These are phyloP conservation scores for Diogma glabrata DNA, from an alignment of 2,888 invertebrate species.

Conservation along the genomic window DNA sequence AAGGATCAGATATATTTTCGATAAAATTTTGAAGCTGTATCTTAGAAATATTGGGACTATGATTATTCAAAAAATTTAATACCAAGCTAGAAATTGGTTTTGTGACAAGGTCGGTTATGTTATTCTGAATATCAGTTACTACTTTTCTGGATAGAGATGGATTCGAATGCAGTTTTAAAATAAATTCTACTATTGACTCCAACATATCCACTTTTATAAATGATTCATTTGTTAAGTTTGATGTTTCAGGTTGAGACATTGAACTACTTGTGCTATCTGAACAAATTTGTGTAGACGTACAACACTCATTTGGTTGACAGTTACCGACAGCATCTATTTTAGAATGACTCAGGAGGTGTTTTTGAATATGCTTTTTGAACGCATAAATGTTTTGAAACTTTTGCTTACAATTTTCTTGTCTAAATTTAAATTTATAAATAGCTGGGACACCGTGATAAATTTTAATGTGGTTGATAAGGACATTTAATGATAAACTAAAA, in stretches of 20 bases:
- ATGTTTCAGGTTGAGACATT: background rate
- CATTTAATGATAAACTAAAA: background rate
- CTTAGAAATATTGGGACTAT: no score
- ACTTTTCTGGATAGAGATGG: background rate
- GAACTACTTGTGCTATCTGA: no score
- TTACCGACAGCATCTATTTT: background rate
- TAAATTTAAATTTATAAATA: slow-evolving; percentile 1
- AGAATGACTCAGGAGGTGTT: background rate
- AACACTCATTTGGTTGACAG: no score
- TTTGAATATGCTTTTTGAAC: background rate
- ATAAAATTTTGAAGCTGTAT: background rate
- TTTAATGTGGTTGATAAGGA: background rate
- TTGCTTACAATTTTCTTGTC: background rate
- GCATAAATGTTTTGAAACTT: slow-evolving; percentile 1
- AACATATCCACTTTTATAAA: no score
- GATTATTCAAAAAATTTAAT: background rate
- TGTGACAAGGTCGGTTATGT: background rate
- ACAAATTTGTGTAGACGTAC: background rate
- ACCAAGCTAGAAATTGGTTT: background rate
- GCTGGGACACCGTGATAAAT: background rate
- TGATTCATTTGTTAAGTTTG: no score
- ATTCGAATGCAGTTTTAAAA: background rate
- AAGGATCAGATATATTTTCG: background rate
- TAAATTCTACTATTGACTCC: background rate
- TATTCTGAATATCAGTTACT: background rate